Evolutionary conservation across 2,113 vertebrate species (phyloP).

Genomic region (Arenaria interpres): DNA sequence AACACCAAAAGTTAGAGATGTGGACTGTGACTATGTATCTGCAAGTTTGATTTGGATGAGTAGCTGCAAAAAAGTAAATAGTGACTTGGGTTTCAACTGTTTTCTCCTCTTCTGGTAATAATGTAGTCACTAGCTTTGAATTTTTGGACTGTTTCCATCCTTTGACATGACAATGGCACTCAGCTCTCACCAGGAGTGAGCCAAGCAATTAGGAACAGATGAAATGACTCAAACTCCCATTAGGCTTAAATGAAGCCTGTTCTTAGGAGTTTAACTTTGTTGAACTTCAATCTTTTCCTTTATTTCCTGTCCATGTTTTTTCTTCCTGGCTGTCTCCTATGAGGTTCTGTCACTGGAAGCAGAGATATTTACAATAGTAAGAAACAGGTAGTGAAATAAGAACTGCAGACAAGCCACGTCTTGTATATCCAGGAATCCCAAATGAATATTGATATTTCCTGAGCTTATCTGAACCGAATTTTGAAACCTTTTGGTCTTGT

Average conservation of each 20-base stretch:
- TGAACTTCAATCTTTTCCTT: background rate
- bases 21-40: background rate
- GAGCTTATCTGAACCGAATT: background rate
- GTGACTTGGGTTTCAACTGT: background rate
- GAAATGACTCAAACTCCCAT: slow-evolving; percentile 36
- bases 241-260: background rate
- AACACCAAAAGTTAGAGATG: background rate
- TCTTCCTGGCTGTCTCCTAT: background rate
- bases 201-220: slow-evolving; percentile 50
- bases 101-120: background rate
- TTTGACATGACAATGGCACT: slow-evolving; percentile 43
- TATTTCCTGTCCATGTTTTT: background rate
- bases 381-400: background rate
- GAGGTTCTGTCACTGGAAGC: background rate
- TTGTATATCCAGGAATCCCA: background rate
- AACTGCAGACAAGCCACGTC: background rate
- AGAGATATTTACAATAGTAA: background rate
- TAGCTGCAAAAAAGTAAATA: background rate
- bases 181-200: slow-evolving; percentile 43
- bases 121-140: background rate
- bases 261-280: background rate
- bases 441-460: background rate
- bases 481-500: background rate
- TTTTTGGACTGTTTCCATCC: slow-evolving; percentile 39
- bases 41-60: background rate